phyloP scores from a whole-genome alignment of 1,140 invertebrate genomes.

The Sitophilus oryzae region DNA sequence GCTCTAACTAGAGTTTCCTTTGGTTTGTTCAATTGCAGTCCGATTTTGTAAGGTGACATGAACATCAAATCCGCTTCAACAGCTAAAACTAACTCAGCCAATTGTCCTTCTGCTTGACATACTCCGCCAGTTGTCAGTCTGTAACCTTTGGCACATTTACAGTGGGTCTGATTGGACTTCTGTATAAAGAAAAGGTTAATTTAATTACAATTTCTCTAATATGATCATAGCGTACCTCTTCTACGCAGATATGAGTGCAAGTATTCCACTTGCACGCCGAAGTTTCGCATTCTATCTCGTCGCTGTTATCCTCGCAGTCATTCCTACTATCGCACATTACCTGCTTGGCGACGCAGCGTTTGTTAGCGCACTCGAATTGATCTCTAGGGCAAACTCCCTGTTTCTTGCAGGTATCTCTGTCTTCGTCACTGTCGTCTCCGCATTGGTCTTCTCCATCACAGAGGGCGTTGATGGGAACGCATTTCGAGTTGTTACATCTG shows the following conservation, averaged over 20 bases:
- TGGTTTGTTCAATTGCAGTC: constrained; percentile 42
- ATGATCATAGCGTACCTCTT: constrained; percentile 35
- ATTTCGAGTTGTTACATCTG: constrained; percentile 63
- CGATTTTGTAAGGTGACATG: constrained; percentile 57
- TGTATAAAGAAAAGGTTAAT: constrained; percentile 29
- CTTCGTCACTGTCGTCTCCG: constrained; percentile 71
- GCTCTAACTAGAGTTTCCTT: constrained; percentile 39
- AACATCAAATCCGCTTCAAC: constrained; percentile 58
- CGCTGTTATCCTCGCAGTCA: constrained; percentile 62
- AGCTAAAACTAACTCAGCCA: constrained; percentile 56
- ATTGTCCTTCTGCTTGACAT: constrained; percentile 51
- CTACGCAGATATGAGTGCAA: constrained; percentile 70
- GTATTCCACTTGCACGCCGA: constrained; percentile 56
- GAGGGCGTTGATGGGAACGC: constrained; percentile 56
- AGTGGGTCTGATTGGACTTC: constrained; percentile 55
- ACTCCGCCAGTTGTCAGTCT: constrained; percentile 47
- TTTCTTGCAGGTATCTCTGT: constrained; percentile 48
- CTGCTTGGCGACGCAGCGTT: constrained; percentile 66
- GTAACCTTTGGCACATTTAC: constrained; percentile 63
- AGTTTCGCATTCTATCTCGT: constrained; percentile 50
- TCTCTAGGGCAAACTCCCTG: constrained; percentile 51
- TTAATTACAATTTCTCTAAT: neutral
- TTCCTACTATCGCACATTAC: constrained; percentile 64
- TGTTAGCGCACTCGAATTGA: constrained; percentile 69
- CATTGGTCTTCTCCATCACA: constrained; percentile 71